Base-by-base conservation (phyloP, 2,888 invertebrate species). In the Tricholauxania praeusta region DNA sequence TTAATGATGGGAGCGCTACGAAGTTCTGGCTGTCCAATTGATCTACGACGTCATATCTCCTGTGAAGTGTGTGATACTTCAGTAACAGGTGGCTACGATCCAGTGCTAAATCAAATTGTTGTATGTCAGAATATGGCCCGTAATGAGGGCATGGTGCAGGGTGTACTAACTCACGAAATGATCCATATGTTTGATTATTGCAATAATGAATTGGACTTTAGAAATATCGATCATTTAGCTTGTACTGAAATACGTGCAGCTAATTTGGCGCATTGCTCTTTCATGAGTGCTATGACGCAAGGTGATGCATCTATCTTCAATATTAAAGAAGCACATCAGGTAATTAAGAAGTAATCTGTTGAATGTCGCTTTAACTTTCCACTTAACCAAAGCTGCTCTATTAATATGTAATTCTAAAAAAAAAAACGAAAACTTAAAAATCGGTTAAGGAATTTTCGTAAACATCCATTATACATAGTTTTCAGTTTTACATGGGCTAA, bases 171-270 rank as follows among this genome's bases (percentile, higher is more conserved):
- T 0, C 98, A 98, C 82, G 98, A 98, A 87, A 91, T 98, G 91
- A 93, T 98, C 63, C 98, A 98, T 85, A 97, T 98, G 95, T 98
- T 96, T 83, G 98, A 98, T 86, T 94, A 92, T 84, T 98, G 98
- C 85, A 91, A 93, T 59, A 94, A 96, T 78, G 91, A 98, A 63
- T 84, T 97, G 72, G 94, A 98, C 87, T 96, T 97, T 81, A 93
- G 91, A 80, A 96, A 98, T 84, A 89, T 96, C 77, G 94, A 97
- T 77, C 98, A 98, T 86, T 87, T 98, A 72, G 98, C 98, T 0
- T 98, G 98, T 83, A 96, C 97, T 0, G 98, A 98, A 90, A 94
- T 98, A 75, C 89, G 98, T 78, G 98, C 98, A 1, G 97, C 98
- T 0, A 98, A 97, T 86, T 89, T 98, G 55, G 94, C 96, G 0